Percentiles rank a stretch among this genome's conserved stretches.
Evolutionary conservation across 2,113 vertebrate genomes (phyloP).

Genomic region (Dasyornis broadbenti): DNA sequence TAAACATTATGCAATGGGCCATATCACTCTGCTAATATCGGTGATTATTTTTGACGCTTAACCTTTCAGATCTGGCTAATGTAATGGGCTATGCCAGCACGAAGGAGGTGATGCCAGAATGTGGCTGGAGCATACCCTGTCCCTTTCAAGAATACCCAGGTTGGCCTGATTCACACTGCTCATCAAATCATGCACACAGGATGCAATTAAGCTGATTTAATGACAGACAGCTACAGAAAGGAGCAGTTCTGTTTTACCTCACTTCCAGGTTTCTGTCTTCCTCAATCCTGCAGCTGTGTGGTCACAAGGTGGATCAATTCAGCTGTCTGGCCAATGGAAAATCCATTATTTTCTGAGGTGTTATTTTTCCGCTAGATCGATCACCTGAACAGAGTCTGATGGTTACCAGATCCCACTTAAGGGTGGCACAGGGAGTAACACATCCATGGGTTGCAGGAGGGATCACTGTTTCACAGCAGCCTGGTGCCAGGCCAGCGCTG

Average conservation of each 20-base stretch:
- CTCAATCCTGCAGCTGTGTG: neutral
- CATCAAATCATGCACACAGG: neutral
- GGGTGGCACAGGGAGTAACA: neutral
- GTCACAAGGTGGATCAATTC: constrained; percentile 21
- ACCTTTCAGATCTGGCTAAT: neutral
- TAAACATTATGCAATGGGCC: neutral
- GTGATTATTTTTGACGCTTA: neutral
- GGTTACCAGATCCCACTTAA: neutral
- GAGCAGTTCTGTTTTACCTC: neutral
- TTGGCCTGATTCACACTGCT: neutral
- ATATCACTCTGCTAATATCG: neutral
- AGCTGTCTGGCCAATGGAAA: constrained; percentile 1
- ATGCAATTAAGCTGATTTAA: neutral
- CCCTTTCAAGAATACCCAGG: neutral
- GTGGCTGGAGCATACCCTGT: neutral
- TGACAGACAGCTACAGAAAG: neutral
- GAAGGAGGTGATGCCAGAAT: neutral
- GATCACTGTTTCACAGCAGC: neutral
- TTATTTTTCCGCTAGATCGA: neutral
- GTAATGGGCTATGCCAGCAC: neutral
- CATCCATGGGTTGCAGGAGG: neutral
- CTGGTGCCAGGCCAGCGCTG: neutral
- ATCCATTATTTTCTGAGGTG: constrained; percentile 12
- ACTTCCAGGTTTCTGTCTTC: neutral
- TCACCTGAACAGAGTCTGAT: neutral